Evolutionary conservation across 2,888 invertebrate genomes (phyloP), one percentile per base, ranked within the genome.

Genomic region (Campoplex nolae): DNA sequence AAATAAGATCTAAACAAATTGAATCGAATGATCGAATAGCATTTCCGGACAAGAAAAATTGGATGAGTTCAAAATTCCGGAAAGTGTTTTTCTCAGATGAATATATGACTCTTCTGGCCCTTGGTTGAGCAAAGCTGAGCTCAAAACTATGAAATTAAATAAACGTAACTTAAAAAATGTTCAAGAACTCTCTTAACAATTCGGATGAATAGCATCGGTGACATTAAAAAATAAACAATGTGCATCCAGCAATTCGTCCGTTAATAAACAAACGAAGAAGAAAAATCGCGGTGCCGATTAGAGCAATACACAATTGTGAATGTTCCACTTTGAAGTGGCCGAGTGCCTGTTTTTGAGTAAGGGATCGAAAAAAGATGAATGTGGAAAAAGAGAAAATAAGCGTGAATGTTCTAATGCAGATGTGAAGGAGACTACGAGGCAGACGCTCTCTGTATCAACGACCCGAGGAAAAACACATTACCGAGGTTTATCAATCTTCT

Each of bases 401-500:
- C 68, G 45, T 23, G 18, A 84, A 79, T 58, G 58, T 84, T 51
- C 68, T 28, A 58, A 35, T 42, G 32, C 28, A 32, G 35, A 73
- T 73, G 65, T 67, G 13, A 68, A 51, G 68, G 68, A 28, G 67
- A 78, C 73, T 65, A 54, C n/a, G 58, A 58, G 38, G 51, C 74
- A 45, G 79, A 68, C 54, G 42, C 7, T 38, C 54, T 58, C 38
- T 48, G 23, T 65, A 75, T 62, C 56, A 51, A 48, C 23, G 67
- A 48, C 9, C 71, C 42, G n/a, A 3, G 16, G 54, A 48, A 56
- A 38, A 54, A 54, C 71, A 67, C 54, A 81, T 38, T 48, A 51
- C 71, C 38, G 77, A 76, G 51, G 79, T 67, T 32, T 71, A 79
- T 67, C 85, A 81, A 58, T 76, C 85, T 68, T 65, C 83, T 87